Percentiles rank a stretch among this genome's conserved stretches.
phyloP scores from a whole-genome alignment of 2,113 vertebrate genomes.

The Lasiurus borealis region DNA sequence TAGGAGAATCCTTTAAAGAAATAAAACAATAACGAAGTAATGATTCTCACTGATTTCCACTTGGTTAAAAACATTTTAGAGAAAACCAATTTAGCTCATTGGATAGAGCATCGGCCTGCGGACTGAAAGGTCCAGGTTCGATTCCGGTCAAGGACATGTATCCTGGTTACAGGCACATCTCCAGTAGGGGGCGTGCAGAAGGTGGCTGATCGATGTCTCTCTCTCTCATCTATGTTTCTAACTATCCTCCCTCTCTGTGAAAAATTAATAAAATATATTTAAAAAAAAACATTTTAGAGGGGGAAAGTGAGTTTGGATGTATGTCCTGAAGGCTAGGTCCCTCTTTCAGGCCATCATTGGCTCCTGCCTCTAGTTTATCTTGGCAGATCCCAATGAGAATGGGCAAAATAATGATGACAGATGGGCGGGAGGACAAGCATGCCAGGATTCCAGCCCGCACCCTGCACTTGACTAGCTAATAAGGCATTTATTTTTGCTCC shows the following conservation, averaged over 20 bases:
- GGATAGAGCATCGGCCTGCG: too few species aligned
- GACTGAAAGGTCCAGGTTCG: too few species aligned
- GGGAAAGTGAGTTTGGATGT: slow-evolving; percentile 16
- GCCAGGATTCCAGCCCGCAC: not conserved
- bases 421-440: not conserved
- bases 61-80: not conserved
- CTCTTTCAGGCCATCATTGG: slow-evolving; percentile 49
- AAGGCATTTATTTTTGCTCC: not conserved
- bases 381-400: slow-evolving; percentile 42
- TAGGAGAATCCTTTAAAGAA: not conserved
- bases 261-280: too few species aligned
- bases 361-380: slow-evolving; percentile 10
- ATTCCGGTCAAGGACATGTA: too few species aligned
- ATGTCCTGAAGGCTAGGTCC: slow-evolving; percentile 12
- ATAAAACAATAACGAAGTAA: not conserved
- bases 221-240: too few species aligned
- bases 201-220: too few species aligned
- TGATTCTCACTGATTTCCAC: not conserved
- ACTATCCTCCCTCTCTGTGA: too few species aligned
- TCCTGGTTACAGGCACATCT: too few species aligned
- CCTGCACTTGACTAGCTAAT: slow-evolving; percentile 11
- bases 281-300: not conserved
- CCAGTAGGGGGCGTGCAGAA: too few species aligned
- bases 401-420: slow-evolving; percentile 71
- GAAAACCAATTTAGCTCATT: too few species aligned